These are phyloP conservation scores for Chlamydotis undulata DNA, from an alignment of 2,113 vertebrate species.

Conservation along the genomic window DNA sequence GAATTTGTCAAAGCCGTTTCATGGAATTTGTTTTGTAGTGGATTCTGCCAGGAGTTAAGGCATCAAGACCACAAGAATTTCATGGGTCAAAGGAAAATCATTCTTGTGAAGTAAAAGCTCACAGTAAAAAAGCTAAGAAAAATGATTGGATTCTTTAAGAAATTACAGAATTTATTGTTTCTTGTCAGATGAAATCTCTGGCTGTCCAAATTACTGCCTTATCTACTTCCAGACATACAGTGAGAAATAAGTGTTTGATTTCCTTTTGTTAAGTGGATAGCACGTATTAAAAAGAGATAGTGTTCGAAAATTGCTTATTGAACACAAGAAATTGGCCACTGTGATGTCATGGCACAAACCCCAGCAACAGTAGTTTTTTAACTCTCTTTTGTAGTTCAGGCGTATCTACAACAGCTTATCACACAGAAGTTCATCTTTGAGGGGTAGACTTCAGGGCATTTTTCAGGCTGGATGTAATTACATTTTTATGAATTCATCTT, in stretches of 20 bases:
- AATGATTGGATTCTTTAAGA: not conserved
- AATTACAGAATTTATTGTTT: not conserved
- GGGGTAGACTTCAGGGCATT: not conserved
- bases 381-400: not conserved
- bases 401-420: not conserved
- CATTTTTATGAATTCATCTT: slow-evolving; percentile 33
- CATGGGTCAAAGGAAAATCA: not conserved
- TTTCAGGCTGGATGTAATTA: not conserved
- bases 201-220: not conserved
- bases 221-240: not conserved
- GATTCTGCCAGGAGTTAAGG: not conserved
- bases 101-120: not conserved
- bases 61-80: not conserved
- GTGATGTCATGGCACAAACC: not conserved
- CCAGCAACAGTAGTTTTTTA: not conserved
- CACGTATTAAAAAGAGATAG: not conserved
- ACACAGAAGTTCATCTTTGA: not conserved
- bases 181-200: not conserved
- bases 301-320: not conserved
- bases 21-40: not conserved
- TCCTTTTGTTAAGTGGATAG: not conserved
- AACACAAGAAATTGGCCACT: not conserved
- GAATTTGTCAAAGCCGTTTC: not conserved
- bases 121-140: not conserved
- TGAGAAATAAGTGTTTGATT: not conserved